Base-by-base conservation (phyloP, 2,888 invertebrate genomes). In the Xestia xanthographa region DNA sequence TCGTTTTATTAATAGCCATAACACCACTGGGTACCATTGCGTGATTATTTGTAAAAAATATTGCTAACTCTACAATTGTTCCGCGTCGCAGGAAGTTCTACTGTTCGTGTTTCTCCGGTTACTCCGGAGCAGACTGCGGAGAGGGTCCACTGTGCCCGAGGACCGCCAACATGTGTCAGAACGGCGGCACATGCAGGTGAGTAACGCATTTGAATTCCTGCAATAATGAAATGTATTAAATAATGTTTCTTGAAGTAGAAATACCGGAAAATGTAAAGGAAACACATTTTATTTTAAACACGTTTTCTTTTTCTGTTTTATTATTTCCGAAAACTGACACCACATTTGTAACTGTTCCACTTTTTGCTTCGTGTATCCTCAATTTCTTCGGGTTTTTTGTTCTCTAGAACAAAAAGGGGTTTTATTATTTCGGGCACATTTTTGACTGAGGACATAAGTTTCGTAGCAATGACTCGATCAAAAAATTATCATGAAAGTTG, bases 121-220 rank as follows among this genome's bases (percentile, higher is more conserved):
- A 98, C 95, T 98, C 97, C 72, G 99, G 98, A 9, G 93, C 95
- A 9, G 97, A 98, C 92, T 99, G 99, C 92, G 98, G 98, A 63
- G 97, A 97, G 87, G 99, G 99, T 20, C 98, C 98, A 0, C 97
- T 98, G 75, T 99, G 99, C 93, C 97, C 97, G 78, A 90, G 88
- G 75, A 92, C 94, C 34, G 92, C 95, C 62, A 95, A 95, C 89
- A 97, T 98, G 91, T 99, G 99, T 94, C 97, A 97, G 93, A 98
- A 98, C 90, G 98, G 98, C 53, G 98, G 98, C 79, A 98, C 97
- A 67, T 99, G 99, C 97, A 98, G 98, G 99, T 99, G 97, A 97
- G 88, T 77, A 60, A 70, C 20, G 14, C 3, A 17, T 26, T 56
- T 14, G 26, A 26, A 14, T 56, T 56, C 26, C 6, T 26, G 26